Percentiles rank a stretch among this genome's conserved stretches.
These are phyloP conservation scores for Gallinago media DNA, from an alignment of 2,113 vertebrate genomes.

Conservation along the genomic window DNA sequence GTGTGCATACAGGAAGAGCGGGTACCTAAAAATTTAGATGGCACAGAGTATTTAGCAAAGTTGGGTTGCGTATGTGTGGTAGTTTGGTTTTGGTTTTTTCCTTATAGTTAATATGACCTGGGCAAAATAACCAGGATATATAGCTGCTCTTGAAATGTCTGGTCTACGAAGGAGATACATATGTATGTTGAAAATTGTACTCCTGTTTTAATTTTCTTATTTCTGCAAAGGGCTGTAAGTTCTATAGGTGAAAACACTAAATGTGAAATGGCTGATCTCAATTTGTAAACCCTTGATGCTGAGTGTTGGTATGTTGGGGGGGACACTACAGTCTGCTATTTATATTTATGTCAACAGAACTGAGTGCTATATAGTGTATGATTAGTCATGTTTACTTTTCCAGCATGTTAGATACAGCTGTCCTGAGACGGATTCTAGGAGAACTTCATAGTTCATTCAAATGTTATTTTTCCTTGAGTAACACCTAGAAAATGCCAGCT, in stretches of 20 bases:
- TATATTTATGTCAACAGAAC: not conserved
- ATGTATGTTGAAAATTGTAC: not conserved
- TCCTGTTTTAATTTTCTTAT: not conserved
- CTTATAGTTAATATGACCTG: not conserved
- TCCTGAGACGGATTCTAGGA: conserved; percentile 16
- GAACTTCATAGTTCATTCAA: not conserved
- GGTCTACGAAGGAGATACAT: not conserved
- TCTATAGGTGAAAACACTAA: not conserved
- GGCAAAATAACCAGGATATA: not conserved
- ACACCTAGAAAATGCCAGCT: not conserved
- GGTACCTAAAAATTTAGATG: conserved; percentile 10
- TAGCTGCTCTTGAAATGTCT: not conserved
- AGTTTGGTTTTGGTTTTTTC: not conserved
- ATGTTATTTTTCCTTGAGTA: not conserved
- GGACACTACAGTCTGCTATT: not conserved
- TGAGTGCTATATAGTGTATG: not conserved
- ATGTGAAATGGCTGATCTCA: not conserved
- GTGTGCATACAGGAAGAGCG: not conserved
- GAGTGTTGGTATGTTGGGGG: not conserved
- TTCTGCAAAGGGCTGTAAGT: not conserved
- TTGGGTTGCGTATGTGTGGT: not conserved
- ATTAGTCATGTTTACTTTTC: conserved; percentile 35
- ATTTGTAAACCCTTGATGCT: not conserved
- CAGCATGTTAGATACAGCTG: not conserved
- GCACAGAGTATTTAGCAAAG: not conserved